phyloP scores from a whole-genome alignment of 92 coral and sea anemone species.

The Porites cylindrica region DNA sequence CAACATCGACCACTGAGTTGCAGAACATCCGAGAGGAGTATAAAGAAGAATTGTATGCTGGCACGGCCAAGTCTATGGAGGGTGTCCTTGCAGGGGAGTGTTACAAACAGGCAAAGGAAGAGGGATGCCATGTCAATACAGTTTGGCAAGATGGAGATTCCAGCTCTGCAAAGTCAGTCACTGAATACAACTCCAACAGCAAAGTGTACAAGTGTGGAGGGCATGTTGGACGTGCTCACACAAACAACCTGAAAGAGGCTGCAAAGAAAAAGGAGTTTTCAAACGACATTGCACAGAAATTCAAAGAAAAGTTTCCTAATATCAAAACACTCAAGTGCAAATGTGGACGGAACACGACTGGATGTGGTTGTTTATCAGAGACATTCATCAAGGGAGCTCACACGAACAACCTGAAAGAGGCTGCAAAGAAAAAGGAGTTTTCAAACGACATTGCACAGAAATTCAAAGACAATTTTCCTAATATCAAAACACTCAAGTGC shows the following conservation, averaged over 20 bases:
- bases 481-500: conserved; percentile 34
- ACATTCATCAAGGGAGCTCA: too few species aligned
- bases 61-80: conserved; percentile 76
- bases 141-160: conserved; percentile 44
- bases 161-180: conserved; percentile 13
- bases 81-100: conserved; percentile 59
- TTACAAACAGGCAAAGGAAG: conserved; percentile 42
- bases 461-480: conserved; percentile 37
- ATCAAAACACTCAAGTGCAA: too few species aligned
- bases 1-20: neutral
- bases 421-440: conserved; percentile 43
- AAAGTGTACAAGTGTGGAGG: conserved; percentile 41
- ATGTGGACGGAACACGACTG: too few species aligned
- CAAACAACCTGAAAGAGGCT: too few species aligned
- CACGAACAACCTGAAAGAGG: conserved; percentile 49
- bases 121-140: conserved; percentile 5
- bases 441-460: conserved; percentile 1
- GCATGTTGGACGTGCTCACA: conserved; percentile 52
- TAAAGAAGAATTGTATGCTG: conserved; percentile 53
- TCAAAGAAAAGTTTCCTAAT: too few species aligned
- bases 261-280: too few species aligned
- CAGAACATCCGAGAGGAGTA: conserved; percentile 28
- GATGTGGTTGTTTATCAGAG: too few species aligned
- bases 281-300: too few species aligned
- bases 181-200: neutral